phyloP scores from a whole-genome alignment of 2,888 invertebrate genomes.

The Trichopoda pennipes region DNA sequence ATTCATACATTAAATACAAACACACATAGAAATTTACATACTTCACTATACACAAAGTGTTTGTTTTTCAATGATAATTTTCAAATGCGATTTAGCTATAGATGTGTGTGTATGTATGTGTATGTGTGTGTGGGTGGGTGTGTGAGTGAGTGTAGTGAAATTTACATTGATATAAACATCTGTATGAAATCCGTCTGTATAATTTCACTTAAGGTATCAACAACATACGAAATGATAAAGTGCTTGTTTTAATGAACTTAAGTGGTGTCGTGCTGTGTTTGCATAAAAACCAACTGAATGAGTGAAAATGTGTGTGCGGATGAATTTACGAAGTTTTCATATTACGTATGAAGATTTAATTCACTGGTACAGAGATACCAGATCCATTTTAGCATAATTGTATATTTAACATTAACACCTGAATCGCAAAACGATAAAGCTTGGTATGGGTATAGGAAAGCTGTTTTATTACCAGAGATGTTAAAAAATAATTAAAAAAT shows the following conservation, averaged over 20 bases:
- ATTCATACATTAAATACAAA: background rate
- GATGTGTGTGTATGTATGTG: too few relatives aligned
- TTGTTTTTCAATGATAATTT: background rate
- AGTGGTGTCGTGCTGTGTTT: constrained; percentile 62
- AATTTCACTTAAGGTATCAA: constrained; percentile 56
- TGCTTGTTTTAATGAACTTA: constrained; percentile 67
- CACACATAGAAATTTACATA: background rate
- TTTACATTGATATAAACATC: background rate
- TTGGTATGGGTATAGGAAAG: too few relatives aligned
- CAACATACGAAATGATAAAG: constrained; percentile 56
- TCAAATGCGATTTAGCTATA: constrained; percentile 24
- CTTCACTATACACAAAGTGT: background rate
- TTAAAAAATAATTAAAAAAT: too few relatives aligned
- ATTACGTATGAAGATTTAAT: background rate
- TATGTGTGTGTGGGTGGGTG: too few relatives aligned
- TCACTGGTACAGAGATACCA: constrained; percentile 5
- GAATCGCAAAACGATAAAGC: too few relatives aligned
- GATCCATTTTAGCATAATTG: background rate
- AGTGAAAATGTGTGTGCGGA: background rate
- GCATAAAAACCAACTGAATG: constrained; percentile 28
- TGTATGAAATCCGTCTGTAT: constrained; percentile 12
- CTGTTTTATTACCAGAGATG: too few relatives aligned
- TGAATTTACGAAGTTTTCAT: constrained; percentile 11
- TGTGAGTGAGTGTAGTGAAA: background rate
- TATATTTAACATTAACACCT: too few relatives aligned